A percentile compares a stretch with the other conserved stretches of the same genome.
Evolutionary conservation across 2,797 vertebrate species (phyloP).

Genomic region (Poeciliopsis paucimaculata): DNA sequence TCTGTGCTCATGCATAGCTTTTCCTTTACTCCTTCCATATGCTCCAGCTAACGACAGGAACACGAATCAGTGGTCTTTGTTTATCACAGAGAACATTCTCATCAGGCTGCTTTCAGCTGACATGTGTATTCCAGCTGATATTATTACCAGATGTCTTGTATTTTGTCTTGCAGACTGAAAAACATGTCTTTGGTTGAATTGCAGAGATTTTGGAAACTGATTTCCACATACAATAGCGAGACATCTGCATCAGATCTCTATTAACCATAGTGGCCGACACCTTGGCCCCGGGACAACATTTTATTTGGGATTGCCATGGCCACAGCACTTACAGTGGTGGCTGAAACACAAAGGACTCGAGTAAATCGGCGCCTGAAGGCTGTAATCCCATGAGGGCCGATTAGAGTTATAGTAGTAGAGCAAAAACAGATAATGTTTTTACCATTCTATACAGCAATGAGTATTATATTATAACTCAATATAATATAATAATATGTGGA

Average conservation of each 20-base stretch:
- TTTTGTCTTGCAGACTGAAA: conserved; percentile 74
- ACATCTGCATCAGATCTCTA: conserved; percentile 78
- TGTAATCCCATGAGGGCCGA: conserved; percentile 8
- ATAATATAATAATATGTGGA: neutral
- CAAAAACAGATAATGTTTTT: conserved; percentile 12
- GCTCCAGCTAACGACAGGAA: conserved; percentile 39
- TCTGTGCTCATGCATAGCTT: conserved; percentile 46
- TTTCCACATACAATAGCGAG: conserved; percentile 75
- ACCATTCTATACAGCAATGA: conserved; percentile 1
- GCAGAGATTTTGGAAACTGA: conserved; percentile 78
- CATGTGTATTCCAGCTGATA: conserved; percentile 73
- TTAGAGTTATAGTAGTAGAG: conserved; percentile 7
- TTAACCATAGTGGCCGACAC: conserved; percentile 74
- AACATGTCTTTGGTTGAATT: conserved; percentile 77
- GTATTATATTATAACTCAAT: neutral
- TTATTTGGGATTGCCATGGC: conserved; percentile 66
- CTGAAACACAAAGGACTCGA: conserved; percentile 35
- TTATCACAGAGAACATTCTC: conserved; percentile 73
- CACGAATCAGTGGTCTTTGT: conserved; percentile 67
- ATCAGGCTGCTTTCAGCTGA: conserved; percentile 72
- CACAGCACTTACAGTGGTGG: conserved; percentile 52
- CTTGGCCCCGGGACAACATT: conserved; percentile 66
- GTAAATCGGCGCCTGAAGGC: conserved; percentile 24
- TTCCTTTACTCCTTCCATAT: conserved; percentile 46
- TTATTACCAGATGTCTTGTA: conserved; percentile 82